A percentile compares a stretch with the other conserved stretches of the same genome.
These are phyloP conservation scores for Halictus rubicundus DNA, from an alignment of 1,140 invertebrate genomes.

Conservation along the genomic window DNA sequence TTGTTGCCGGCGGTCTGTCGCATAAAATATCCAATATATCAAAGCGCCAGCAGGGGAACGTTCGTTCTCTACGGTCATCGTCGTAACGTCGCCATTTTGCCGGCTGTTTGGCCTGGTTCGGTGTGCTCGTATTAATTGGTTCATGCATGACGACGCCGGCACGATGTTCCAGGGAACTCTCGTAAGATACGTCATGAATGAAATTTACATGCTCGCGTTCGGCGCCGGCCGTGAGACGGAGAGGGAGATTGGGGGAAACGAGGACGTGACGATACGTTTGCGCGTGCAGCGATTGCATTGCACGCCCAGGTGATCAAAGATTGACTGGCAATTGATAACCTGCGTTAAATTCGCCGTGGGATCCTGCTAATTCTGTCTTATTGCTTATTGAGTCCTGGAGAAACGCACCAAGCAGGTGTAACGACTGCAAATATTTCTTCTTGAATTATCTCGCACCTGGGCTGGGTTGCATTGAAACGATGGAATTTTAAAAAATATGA, in stretches of 20 bases:
- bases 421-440: too few relatives aligned
- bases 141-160: neutral
- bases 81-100: neutral
- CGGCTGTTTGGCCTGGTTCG: neutral
- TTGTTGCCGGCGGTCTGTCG: constrained; percentile 36
- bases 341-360: neutral
- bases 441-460: too few relatives aligned
- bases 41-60: neutral
- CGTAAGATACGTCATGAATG: constrained; percentile 12
- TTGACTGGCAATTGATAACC: neutral
- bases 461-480: too few relatives aligned
- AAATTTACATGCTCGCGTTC: constrained; percentile 1
- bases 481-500: too few relatives aligned
- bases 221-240: neutral
- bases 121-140: constrained; percentile 11
- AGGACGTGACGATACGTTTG: neutral
- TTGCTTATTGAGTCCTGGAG: too few relatives aligned
- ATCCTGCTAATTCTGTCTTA: too few relatives aligned
- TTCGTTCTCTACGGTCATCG: neutral
- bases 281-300: neutral
- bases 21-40: constrained; percentile 35
- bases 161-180: neutral
- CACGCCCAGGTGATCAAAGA: neutral
- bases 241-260: neutral
- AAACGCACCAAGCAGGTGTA: too few relatives aligned